A percentile compares a stretch with the other conserved stretches of the same genome.
Conservation (phyloP, 2,113 vertebrate species). For the Passerina amoena region DNA sequence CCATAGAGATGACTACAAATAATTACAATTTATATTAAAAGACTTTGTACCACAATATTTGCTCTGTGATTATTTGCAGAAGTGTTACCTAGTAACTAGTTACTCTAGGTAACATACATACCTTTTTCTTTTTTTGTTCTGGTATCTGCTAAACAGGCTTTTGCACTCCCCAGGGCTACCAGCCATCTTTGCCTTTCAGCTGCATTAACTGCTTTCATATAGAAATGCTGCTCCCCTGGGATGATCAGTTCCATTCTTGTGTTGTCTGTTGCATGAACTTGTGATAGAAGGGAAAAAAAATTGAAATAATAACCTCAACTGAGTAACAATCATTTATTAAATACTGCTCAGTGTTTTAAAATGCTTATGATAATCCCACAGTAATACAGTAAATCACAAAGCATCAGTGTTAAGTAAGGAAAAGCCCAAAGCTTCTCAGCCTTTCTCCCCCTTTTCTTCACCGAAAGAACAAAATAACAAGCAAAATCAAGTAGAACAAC, state of each 20-base stretch:
- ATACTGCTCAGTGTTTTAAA: neutral
- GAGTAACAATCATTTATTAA: neutral
- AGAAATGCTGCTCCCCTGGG: conserved; percentile 86
- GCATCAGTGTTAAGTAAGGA: neutral
- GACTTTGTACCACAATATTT: neutral
- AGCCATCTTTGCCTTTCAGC: conserved; percentile 86
- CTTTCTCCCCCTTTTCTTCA: neutral
- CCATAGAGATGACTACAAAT: neutral
- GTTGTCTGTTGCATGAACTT: conserved; percentile 83
- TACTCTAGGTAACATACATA: conserved; percentile 10
- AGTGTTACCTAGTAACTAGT: neutral
- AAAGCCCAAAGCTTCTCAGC: neutral
- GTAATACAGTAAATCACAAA: neutral
- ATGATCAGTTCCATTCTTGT: conserved; percentile 86
- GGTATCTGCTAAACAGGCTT: conserved; percentile 83
- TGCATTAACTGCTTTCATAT: conserved; percentile 85
- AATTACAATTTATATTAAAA: neutral
- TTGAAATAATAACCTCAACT: neutral
- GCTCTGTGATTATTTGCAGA: neutral
- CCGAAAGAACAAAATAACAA: neutral
- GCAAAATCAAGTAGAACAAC: neutral
- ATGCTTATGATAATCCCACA: neutral
- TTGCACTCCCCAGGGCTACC: conserved; percentile 85
- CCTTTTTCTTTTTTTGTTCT: conserved; percentile 87
- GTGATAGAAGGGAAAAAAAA: neutral